Evolutionary conservation across 2,113 vertebrate genomes (phyloP), one percentile per base, ranked within the genome.

Genomic region (Dromaius novaehollandiae): DNA sequence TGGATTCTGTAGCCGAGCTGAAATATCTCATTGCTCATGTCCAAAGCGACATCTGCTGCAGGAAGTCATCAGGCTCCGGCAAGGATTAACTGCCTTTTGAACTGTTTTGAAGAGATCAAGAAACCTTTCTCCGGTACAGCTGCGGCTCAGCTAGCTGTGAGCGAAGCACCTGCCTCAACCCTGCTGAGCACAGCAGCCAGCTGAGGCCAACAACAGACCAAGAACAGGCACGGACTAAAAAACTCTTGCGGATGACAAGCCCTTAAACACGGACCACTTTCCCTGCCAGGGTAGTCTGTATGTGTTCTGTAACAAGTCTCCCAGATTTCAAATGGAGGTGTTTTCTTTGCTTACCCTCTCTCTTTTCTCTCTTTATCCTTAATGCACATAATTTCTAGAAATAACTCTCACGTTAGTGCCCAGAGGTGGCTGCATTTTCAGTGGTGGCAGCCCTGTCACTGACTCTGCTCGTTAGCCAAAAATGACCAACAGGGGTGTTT

Each of bases 311-410:
- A 53, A 30, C 61, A 32, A 63, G 78, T 60, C 36, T 44, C 64
- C 34, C 30, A 38, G 9, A 5, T 91, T 79, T 71, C 65, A 53
- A n/a, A 30, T 2, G 0, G 22, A 42, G 20, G 24, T 4, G 2
- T 3, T 40, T 55, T 21, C 70, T 81, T 66, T 36, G 9, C 26
- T 34, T 15, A 4, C 9, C 4, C 8, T 82, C 21, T 38, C 7
- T 38, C 7, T 70, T 77, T 81, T 61, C 36, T 69, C 48, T 76
- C 46, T 55, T 51, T 34, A 3, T 24, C 50, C 24, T 56, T 55
- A 81, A n/a, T 5, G 7, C 32, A 18, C 4, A 12, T 2, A 9
- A 13, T n/a, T 71, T 36, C 42, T n/a, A 0, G 1, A 48, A 34
- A 14, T 34, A 55, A 70, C 46, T 26, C 44, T 19, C 44, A 64